Evolutionary conservation across 2,888 invertebrate genomes (phyloP).

Genomic region (Chesias legatella): DNA sequence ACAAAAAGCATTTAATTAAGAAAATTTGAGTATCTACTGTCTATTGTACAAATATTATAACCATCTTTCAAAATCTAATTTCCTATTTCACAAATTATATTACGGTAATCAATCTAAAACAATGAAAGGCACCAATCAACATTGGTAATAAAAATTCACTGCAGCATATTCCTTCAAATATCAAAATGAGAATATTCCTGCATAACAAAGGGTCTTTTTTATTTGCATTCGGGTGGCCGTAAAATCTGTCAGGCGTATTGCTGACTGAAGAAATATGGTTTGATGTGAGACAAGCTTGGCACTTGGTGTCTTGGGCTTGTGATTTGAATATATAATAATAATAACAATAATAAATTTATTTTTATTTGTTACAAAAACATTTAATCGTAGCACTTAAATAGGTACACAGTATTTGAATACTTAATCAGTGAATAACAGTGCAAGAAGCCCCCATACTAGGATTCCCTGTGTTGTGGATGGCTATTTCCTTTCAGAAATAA

Average conservation of each 20-base stretch:
- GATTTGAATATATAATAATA: conserved; percentile 3
- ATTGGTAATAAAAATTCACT: conserved; percentile 24
- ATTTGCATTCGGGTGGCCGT: conserved; percentile 41
- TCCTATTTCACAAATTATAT: neutral
- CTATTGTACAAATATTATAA: too few species aligned
- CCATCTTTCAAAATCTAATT: conserved; percentile 1
- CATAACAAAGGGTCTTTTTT: conserved; percentile 50
- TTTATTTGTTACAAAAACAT: neutral
- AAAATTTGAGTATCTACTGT: too few species aligned
- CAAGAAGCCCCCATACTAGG: too few species aligned
- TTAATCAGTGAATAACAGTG: too few species aligned
- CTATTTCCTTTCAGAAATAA: too few species aligned
- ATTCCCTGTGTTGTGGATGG: too few species aligned
- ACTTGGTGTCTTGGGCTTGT: conserved; percentile 11
- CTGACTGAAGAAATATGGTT: conserved; percentile 26
- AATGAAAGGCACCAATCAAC: conserved; percentile 21
- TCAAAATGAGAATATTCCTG: conserved; percentile 46
- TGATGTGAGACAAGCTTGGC: conserved; percentile 13
- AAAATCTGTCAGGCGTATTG: conserved; percentile 38
- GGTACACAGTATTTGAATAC: too few species aligned
- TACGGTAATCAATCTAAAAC: conserved; percentile 3
- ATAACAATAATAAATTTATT: neutral
- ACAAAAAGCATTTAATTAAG: too few species aligned
- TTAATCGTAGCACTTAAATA: too few species aligned
- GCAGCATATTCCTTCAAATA: conserved; percentile 30